Base-by-base conservation (phyloP, 2,797 vertebrate genomes). In the Halcyon chelicuti region DNA sequence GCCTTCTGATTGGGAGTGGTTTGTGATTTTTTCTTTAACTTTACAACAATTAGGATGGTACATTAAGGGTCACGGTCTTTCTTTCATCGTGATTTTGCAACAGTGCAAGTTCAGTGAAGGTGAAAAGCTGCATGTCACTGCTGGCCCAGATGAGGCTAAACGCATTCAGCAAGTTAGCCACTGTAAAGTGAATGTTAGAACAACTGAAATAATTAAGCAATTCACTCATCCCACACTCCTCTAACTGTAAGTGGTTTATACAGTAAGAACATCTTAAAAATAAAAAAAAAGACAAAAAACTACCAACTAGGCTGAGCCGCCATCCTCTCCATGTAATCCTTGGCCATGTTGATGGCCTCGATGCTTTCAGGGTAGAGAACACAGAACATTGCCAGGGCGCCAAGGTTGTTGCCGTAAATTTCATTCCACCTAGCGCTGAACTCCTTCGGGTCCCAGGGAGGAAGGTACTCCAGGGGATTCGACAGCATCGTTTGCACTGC, bases 271-370 rank as follows among this genome's bases (percentile, higher is more conserved):
- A 96, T 97, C 55, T 82, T 79, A 3, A 63, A 78, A 51, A 51
- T 51, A 51, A 91, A 89, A 94, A 87, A 90, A 96, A 98, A 97
- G 98, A 98, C 97, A 98, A 98, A 99, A 99, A 99, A 98, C 98
- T 99, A 99, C 99, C 99, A 99, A 99, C 99, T 99, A 99, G 99
- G 99, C 98, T 99, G 99, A 97, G 98, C 98, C 2, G 99, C 99
- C 99, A 99, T 99, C 98, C 99, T 99, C 97, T 99, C 99, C 99
- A 99, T 99, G 98, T 99, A 99, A 97, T 99, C 99, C 93, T 97
- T 99, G 94, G 99, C 99, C 97, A 99, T 97, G 87, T 97, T 98
- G 51, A 99, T 97, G 33, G 99, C 99, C 89, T 99, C 99, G 1
- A 98, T 96, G 80, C 99, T 98, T 91, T 99, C 99, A 0, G 99